Evolutionary conservation across 2,113 vertebrate species (phyloP), one percentile per base, ranked within the genome.

Genomic region (Bos javanicus): DNA sequence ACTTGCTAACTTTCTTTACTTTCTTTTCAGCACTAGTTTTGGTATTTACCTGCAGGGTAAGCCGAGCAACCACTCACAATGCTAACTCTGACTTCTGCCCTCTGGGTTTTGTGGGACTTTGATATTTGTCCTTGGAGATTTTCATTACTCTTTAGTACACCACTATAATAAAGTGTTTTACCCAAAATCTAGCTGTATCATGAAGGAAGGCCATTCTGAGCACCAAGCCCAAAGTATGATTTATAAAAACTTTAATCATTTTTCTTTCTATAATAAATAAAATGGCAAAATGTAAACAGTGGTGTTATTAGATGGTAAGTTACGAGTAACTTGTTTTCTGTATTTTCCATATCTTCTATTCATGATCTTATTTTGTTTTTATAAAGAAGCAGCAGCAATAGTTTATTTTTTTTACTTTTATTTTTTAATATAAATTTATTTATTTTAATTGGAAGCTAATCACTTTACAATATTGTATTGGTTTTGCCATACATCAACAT

Each of bases 341-440:
- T 81, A 64, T 92, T 90, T 87, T 91, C 80, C 16, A 6, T 82
- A 88, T 76, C 56, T 94, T 92, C 36, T 92, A 54, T 57, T 95
- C 11, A 81, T 76, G 14, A 82, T 60, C 43, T 74, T 90, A 84
- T 71, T 97, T 95, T 78, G 74, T 94, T 89, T 96, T 93, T 60
- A 76, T 30, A 93, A 94, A 86, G 56, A 60, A 97, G 28, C 88
- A 48, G 7, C 90, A 94, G 52, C 5, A 67, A 90, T 12, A 39
- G 5, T 80, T 85, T 67, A n/a, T 23, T 56, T 57, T 12, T 57
- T 57, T 57, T 57, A 28, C 25, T 28, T 60, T 28, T 60, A 26
- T 59, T 59, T 59, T 62, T 62, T 14, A 60, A 15, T 62, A 60
- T 57, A 57, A 57, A 57, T 25, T 57, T 57, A 57, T 57, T 23